Evolutionary conservation across 1,140 invertebrate species (phyloP).

Genomic region (Lasioglossum baleicum): DNA sequence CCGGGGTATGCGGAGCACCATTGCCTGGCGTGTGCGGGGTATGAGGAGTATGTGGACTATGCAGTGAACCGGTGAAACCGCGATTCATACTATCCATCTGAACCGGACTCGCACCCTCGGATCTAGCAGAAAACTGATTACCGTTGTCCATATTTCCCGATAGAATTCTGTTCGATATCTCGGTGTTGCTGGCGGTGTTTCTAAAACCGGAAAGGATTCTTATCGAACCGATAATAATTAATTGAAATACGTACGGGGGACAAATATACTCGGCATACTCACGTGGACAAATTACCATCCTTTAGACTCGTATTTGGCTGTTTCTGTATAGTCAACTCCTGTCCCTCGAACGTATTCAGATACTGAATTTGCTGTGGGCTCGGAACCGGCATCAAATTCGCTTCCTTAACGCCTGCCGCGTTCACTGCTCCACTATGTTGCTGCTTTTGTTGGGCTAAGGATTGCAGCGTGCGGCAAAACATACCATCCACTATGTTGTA

Average conservation of each 20-base stretch:
- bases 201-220: slow-evolving; percentile 24
- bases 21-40: slow-evolving; percentile 76
- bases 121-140: slow-evolving; percentile 72
- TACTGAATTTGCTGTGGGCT: slow-evolving; percentile 98
- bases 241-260: background rate
- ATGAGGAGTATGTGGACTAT: slow-evolving; percentile 78
- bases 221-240: background rate
- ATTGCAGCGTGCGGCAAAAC: slow-evolving; percentile 89
- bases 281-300: slow-evolving; percentile 83
- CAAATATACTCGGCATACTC: slow-evolving; percentile 67
- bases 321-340: slow-evolving; percentile 97
- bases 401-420: slow-evolving; percentile 85
- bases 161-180: slow-evolving; percentile 73
- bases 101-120: slow-evolving; percentile 75
- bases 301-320: slow-evolving; percentile 96
- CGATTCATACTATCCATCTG: slow-evolving; percentile 76
- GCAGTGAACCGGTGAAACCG: slow-evolving; percentile 73
- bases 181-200: slow-evolving; percentile 68
- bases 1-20: slow-evolving; percentile 75
- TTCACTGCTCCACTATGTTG: slow-evolving; percentile 76
- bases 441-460: slow-evolving; percentile 88
- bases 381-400: slow-evolving; percentile 96
- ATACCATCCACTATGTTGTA: slow-evolving; percentile 85
- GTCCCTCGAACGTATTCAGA: slow-evolving; percentile 96
- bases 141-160: slow-evolving; percentile 69